Percentiles rank a stretch among this genome's conserved stretches.
Conservation (phyloP, 2,113 vertebrate genomes). For the Pelusios castaneus region DNA sequence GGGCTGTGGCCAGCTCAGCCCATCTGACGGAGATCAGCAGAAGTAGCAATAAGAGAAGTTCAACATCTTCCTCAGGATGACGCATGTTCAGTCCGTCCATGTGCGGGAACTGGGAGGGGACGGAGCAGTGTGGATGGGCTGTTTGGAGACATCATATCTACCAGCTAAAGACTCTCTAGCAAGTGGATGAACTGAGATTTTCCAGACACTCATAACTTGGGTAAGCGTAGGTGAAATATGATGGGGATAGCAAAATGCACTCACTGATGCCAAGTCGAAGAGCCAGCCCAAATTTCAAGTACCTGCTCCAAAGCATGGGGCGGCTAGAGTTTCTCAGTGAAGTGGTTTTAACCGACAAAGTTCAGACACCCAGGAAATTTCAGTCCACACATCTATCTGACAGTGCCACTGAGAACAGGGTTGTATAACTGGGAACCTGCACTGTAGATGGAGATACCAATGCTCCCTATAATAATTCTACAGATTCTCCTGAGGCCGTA, state of each 20-base stretch:
- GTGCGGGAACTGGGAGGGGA: not conserved
- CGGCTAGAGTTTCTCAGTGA: not conserved
- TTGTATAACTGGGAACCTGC: not conserved
- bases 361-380: not conserved
- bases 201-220: not conserved
- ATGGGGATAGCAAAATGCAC: not conserved
- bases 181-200: not conserved
- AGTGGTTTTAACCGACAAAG: not conserved
- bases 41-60: not conserved
- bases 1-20: accelerated
- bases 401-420: not conserved
- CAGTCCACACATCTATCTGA: not conserved
- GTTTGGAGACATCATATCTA: not conserved
- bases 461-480: not conserved
- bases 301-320: not conserved
- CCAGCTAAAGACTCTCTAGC: not conserved
- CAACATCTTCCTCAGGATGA: not conserved
- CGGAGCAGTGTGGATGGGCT: not conserved
- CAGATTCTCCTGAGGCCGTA: not conserved
- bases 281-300: not conserved
- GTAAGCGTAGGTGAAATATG: not conserved
- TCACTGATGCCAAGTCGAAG: not conserved
- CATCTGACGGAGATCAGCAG: not conserved
- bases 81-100: not conserved
- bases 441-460: not conserved